Base-by-base conservation (phyloP, 2,888 invertebrate species). In the Camponotus fellah region DNA sequence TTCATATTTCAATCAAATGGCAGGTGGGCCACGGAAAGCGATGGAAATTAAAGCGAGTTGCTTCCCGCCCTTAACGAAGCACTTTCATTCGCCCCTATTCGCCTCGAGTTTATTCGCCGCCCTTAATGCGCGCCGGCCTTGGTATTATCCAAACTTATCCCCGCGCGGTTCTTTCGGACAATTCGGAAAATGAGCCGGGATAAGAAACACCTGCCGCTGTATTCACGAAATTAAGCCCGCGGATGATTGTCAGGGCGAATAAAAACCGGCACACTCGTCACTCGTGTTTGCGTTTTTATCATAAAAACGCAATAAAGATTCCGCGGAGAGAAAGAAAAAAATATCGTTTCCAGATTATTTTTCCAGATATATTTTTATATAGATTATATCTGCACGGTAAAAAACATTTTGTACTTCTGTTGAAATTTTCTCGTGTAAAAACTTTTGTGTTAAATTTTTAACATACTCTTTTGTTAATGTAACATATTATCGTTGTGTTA, bases 171-270 rank as follows among this genome's bases (percentile, higher is more conserved):
- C 75, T 53, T 26, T 62, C 53, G 37, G 80, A 69, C 71, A 81
- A 84, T 85, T 85, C 71, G 75, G 83, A 75, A 75, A 81, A 84
- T 81, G 83, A 58, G 83, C 58, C 60, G 72, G 64, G 81, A 65
- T 76, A 76, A 81, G 64, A 56, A 74, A 75, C 81, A 81, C 53
- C 81, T 81, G 81, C 26, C 81, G 62, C 62, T 74, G 69, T 64
- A 74, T 81, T 58, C 53, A 64, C 76, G 53, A 53, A 69, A 81
- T 81, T 74, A 81, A 72, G 49, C 32, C 71, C 43, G 17, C 9
- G 40, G 64, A 75, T 64, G 40, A 81, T 81, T 76, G 26, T 81
- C 60, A 32, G 40, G 49, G 53, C 60, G 60, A n/a, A 17, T 17
- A 26, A 77, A 80, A 62, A 80, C 37, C 8, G 0, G 2, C n/a